Percentiles rank a stretch among this genome's conserved stretches.
Evolutionary conservation across 2,113 vertebrate species (phyloP).

Genomic region (Uria lomvia): DNA sequence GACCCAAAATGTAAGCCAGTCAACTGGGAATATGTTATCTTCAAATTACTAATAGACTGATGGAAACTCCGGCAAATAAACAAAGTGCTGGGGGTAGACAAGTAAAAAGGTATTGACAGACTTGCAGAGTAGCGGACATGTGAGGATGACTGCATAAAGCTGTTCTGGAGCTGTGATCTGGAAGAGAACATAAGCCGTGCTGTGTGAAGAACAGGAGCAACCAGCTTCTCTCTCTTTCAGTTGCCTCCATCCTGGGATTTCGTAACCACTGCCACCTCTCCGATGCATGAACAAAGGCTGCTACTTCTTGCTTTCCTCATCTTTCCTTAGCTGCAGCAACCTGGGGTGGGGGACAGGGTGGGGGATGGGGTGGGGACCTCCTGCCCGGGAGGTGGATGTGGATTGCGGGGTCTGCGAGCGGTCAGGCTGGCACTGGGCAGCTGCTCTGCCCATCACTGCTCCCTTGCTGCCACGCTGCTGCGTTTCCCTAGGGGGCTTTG

Average conservation of each 20-base stretch:
- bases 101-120: neutral
- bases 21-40: neutral
- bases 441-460: neutral
- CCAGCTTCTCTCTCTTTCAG: neutral
- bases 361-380: neutral
- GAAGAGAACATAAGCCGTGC: neutral
- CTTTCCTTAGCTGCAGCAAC: neutral
- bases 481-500: fast-evolving
- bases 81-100: neutral
- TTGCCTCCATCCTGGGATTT: neutral
- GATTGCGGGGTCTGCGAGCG: fast-evolving
- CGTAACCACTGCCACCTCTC: neutral
- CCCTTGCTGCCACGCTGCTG: fast-evolving
- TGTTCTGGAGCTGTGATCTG: neutral
- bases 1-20: neutral
- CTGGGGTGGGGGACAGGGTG: neutral
- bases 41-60: neutral
- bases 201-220: neutral
- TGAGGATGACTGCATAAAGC: neutral
- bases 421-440: neutral
- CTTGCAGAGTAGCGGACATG: neutral
- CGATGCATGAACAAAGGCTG: neutral
- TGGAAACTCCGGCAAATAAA: neutral
- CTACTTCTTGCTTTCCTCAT: neutral
- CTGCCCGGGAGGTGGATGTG: neutral